phyloP scores from a whole-genome alignment of 2,888 invertebrate genomes.

The Tenthredo notha region DNA sequence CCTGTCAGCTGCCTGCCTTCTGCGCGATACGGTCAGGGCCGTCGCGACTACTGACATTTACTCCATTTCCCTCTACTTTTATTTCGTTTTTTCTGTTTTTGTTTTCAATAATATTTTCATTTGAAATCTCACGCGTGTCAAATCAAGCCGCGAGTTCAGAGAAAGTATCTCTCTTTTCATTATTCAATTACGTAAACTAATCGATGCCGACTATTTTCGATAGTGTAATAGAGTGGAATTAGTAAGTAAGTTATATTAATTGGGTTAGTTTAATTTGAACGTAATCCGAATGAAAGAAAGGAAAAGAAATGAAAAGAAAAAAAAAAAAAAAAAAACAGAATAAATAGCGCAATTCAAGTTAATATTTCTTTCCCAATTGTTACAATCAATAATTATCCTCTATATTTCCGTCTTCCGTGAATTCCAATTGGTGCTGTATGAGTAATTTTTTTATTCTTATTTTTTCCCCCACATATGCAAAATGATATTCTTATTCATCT shows the following conservation, averaged over 20 bases:
- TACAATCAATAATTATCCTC: not conserved
- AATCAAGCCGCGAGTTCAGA: not conserved
- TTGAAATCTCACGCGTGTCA: slow-evolving; percentile 17
- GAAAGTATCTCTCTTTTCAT: not conserved
- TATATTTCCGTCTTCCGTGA: not conserved
- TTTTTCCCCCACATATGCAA: not conserved
- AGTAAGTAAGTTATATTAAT: slow-evolving; percentile 26
- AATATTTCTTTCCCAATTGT: not conserved
- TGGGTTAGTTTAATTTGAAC: not conserved
- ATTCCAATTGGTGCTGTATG: not conserved
- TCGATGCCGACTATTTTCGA: slow-evolving; percentile 30
- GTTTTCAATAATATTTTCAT: not conserved
- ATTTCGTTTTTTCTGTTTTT: slow-evolving; percentile 27
- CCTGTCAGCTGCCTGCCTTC: slow-evolving; percentile 70
- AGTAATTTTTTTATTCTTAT: not conserved
- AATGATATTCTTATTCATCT: not conserved
- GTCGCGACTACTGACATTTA: slow-evolving; percentile 61
- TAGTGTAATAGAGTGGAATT: slow-evolving; percentile 6
- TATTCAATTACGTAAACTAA: not conserved
- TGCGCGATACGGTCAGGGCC: slow-evolving; percentile 67
- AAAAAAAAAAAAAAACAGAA: too few relatives aligned
- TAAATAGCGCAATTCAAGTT: not conserved
- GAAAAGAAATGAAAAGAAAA: not conserved
- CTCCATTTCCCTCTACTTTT: not conserved
- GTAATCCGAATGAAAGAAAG: not conserved